Base-by-base conservation (phyloP, 1,140 invertebrate genomes). In the Galendromus occidentalis region DNA sequence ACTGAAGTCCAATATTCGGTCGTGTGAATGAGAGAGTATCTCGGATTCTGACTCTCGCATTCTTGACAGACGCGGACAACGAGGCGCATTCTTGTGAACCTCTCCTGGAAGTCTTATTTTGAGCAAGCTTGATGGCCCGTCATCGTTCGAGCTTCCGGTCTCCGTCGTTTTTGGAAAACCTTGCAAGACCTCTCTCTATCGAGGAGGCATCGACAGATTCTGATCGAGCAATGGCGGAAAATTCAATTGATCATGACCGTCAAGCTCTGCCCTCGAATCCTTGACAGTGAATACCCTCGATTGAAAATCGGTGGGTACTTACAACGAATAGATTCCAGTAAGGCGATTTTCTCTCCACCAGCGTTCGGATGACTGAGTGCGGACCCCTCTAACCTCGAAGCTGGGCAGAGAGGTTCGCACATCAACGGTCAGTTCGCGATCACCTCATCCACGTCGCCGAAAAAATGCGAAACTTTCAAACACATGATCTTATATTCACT, bases 101-200 rank as follows among this genome's bases (percentile, higher is more conserved):
- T 55, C 88, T 96, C 41, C 78, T 98, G 7, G 88, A 86, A 67
- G 91, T 94, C 29, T 80, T 98, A n/a, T 88, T 96, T 75, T 89
- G 95, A 78, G 85, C 95, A 1, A 97, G 92, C 92, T 78, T 97
- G 25, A 76, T 93, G 22, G 89, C 91, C 0, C 97, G 92, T 75
- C 84, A 82, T 63, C 84, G 85, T 65, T 93, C 51, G 22, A 29
- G 86, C 75, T 88, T 88, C 77, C 92, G 91, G 14, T 86, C 90
- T 5, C 91, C 93, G 12, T 87, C 90, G 7, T 78, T 95, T n/a
- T 69, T 97, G 93, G 93, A 91, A 92, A 76, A 96, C 93, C 1
- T 79, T 98, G 66, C 81, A 89, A 70, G 89, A 94, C 76, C 86
- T 91, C 69, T 92, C 90, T 74, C 80, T 86, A 68, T 85, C 85